Evolutionary conservation across 2,888 invertebrate species (phyloP).

Genomic region (Spilarctia lutea): DNA sequence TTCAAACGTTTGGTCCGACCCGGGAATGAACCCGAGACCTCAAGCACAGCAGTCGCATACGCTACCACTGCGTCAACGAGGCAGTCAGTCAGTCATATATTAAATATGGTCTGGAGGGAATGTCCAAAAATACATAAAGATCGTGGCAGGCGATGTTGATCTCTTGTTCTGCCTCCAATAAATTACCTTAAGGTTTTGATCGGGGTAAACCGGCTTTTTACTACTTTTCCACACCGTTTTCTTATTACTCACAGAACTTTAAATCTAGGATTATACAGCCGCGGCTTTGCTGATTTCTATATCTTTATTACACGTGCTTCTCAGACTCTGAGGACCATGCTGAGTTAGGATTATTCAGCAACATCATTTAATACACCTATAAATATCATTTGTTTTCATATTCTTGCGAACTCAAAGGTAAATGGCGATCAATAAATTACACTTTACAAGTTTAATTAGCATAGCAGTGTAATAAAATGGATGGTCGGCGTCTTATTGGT

Average conservation of each 20-base stretch:
- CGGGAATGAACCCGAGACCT: too few species aligned
- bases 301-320: background rate
- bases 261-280: background rate
- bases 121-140: too few species aligned
- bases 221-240: background rate
- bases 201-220: background rate
- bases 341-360: background rate
- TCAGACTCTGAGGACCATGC: background rate
- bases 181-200: background rate
- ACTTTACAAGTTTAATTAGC: conserved; percentile 56
- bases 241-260: background rate
- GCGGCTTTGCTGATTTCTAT: background rate
- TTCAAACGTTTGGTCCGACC: too few species aligned
- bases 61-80: too few species aligned
- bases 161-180: background rate
- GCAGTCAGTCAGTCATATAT: too few species aligned
- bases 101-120: too few species aligned
- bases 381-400: conserved; percentile 11
- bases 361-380: background rate
- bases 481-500: conserved; percentile 21
- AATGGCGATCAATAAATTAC: conserved; percentile 48
- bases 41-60: too few species aligned
- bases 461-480: conserved; percentile 53
- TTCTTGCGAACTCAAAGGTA: conserved; percentile 32
- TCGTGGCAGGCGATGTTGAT: too few species aligned